Conservation (phyloP, 2,888 invertebrate genomes). For the Synergus laeviventris region DNA sequence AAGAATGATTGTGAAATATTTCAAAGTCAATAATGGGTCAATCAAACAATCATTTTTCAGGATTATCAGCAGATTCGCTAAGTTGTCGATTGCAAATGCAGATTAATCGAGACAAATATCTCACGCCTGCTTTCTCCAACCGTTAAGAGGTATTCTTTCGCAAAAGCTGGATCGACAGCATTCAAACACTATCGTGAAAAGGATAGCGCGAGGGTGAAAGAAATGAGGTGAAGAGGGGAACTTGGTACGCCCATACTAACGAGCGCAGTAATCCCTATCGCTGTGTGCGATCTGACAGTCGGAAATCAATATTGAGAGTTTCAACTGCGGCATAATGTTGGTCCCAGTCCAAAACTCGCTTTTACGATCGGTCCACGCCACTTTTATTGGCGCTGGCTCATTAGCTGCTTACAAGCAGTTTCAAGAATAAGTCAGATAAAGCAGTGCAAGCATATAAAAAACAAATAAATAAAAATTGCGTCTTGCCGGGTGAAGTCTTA, state of each 20-base stretch:
- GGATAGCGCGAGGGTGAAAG: slow-evolving; percentile 23
- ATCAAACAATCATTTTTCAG: slow-evolving; percentile 31
- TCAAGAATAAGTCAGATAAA: slow-evolving; percentile 1
- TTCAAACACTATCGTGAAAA: slow-evolving; percentile 33
- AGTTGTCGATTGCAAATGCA: slow-evolving; percentile 35
- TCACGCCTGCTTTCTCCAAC: slow-evolving; percentile 28
- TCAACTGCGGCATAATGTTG: slow-evolving; percentile 45
- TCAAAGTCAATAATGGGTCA: not conserved
- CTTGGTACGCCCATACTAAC: slow-evolving; percentile 41
- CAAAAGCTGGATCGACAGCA: slow-evolving; percentile 30
- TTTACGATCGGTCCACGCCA: slow-evolving; percentile 50
- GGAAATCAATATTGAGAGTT: slow-evolving; percentile 48
- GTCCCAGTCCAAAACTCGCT: slow-evolving; percentile 29
- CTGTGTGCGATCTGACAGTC: slow-evolving; percentile 44
- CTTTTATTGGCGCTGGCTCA: slow-evolving; percentile 51
- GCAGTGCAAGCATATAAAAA: not conserved
- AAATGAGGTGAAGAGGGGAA: slow-evolving; percentile 31
- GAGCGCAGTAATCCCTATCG: slow-evolving; percentile 45
- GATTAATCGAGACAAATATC: slow-evolving; percentile 27
- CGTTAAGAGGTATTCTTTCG: slow-evolving; percentile 29
- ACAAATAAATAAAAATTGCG: not conserved
- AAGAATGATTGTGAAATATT: slow-evolving; percentile 3
- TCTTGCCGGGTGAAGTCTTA: not conserved
- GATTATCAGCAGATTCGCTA: slow-evolving; percentile 29
- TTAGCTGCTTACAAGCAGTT: slow-evolving; percentile 40